Evolutionary conservation across 92 coral and sea anemone genomes (phyloP), one percentile per base, ranked within the genome.

Genomic region (Plumapathes pennacea): DNA sequence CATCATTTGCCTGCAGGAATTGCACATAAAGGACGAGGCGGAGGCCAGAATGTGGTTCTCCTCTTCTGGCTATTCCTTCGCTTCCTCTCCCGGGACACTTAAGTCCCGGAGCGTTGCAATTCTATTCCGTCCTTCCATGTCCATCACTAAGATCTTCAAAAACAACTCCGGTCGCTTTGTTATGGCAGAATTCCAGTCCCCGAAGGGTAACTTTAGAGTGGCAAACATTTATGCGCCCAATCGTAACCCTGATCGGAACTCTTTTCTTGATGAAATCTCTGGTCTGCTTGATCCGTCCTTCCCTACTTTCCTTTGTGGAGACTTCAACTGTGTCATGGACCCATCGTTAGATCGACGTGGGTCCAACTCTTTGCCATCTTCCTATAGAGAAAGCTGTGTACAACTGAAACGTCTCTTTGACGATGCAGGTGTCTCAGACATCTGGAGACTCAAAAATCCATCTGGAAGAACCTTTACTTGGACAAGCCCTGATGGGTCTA

Each of bases 1-100:
- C n/a, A 7, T 48, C 19, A 54, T 71, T 0, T 62, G 72, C 36
- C 14, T 73, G 10, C 82, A 65, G 18, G 81, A 73, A 25, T 0
- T 57, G 3, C 79, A 72, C 12, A 31, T 53, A 2, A 7, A 6
- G 2, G 57, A 67, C 3, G 46, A 12, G 0, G 19, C 10, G 7
- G 72, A 72, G 47, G 28, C 39, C 5, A 1, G 4, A 1, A 11
- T 23, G 2, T 58, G 48, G 59, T 71, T 41, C 7, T 25, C 15
- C 0, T n/a, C 39, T 10, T 17, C 39, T 6, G 2, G 61, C 5
- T 59, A 33, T 3, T 11, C 22, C 1, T 29, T 2, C 3, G 22
- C 33, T 0, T 43, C 54, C 4, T 77, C 77, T 6, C 57, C 64
- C 2, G 71, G 71, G 0, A 38, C 64, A 2, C 22, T 13, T 0